phyloP scores from a whole-genome alignment of 2,888 invertebrate genomes.

The Acleris holmiana region DNA sequence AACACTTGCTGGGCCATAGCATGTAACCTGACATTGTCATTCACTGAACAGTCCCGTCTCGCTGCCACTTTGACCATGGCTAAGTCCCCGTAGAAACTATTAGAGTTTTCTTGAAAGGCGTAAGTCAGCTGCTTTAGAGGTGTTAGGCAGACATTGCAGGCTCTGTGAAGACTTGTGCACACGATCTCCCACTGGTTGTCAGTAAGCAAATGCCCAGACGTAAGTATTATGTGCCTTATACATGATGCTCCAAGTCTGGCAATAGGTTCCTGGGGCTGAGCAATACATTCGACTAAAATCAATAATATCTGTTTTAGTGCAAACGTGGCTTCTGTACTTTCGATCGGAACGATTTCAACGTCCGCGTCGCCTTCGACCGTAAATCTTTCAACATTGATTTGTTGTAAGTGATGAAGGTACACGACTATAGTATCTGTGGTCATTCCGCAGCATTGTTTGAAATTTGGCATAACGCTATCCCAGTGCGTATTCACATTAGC shows the following conservation, averaged over 20 bases:
- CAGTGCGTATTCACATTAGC: conserved; percentile 89
- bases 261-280: conserved; percentile 94
- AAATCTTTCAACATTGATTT: conserved; percentile 77
- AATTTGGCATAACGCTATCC: conserved; percentile 93
- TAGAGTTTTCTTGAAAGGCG: conserved; percentile 95
- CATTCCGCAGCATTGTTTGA: conserved; percentile 97
- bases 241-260: conserved; percentile 97
- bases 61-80: conserved; percentile 97
- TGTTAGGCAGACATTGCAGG: conserved; percentile 93
- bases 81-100: conserved; percentile 96
- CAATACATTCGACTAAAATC: conserved; percentile 95
- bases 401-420: conserved; percentile 90
- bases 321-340: conserved; percentile 85
- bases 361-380: conserved; percentile 71
- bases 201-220: conserved; percentile 92
- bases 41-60: conserved; percentile 92
- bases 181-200: conserved; percentile 94
- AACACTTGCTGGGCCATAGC: conserved; percentile 96
- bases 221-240: conserved; percentile 92
- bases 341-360: conserved; percentile 80
- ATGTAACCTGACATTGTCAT: conserved; percentile 93
- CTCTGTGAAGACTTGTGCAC: conserved; percentile 91
- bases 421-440: conserved; percentile 96
- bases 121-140: conserved; percentile 94
- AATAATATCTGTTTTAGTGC: conserved; percentile 93